Evolutionary conservation across 2,797 vertebrate species (phyloP), one percentile per base, ranked within the genome.

Genomic region (Cyprinodon diabolis): DNA sequence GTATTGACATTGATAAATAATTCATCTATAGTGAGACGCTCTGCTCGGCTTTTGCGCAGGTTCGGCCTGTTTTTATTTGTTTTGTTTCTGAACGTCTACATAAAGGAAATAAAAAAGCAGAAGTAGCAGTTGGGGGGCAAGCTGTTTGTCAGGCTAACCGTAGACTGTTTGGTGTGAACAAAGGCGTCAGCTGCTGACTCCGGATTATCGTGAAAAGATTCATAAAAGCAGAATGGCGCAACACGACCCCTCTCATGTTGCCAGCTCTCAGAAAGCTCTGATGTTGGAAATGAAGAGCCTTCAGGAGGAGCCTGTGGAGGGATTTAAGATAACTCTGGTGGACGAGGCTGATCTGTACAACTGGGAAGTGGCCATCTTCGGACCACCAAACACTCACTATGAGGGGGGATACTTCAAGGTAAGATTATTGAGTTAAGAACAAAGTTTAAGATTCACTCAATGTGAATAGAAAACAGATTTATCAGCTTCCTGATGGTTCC

Each of bases 301-400:
- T n/a, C 98, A 99, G 87, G 98, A 99, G 88, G 97, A 99, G 82
- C 98, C 97, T 13, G 97, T 99, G 69, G 98, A 99, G 86, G 98
- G 98, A 40, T 99, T 99, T 94, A 97, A 96, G 72, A 97, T 99
- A 85, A 96, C 96, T 72, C 92, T 99, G 89, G 97, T 98, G 87
- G 96, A 99, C 84, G 98, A 99, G 85, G 97, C 97, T 56, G 98
- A 99, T 69, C 90, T 99, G 77, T 99, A 98, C 93, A 98, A 97
- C 94, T 99, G 98, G 98, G 98, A 99, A 94, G 97, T 99, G 85
- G 97, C 97, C 86, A 99, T 99, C 89, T 99, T 99, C 85, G 97
- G 98, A 65, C 97, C 98, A 81, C 97, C 98, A 54, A 97, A 98
- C 90, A 99, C 98, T 72, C 96, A 97, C 75, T 99, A 99, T 67